Evolutionary conservation across 2,888 invertebrate species (phyloP).

Genomic region (Nymphalis polychloros): DNA sequence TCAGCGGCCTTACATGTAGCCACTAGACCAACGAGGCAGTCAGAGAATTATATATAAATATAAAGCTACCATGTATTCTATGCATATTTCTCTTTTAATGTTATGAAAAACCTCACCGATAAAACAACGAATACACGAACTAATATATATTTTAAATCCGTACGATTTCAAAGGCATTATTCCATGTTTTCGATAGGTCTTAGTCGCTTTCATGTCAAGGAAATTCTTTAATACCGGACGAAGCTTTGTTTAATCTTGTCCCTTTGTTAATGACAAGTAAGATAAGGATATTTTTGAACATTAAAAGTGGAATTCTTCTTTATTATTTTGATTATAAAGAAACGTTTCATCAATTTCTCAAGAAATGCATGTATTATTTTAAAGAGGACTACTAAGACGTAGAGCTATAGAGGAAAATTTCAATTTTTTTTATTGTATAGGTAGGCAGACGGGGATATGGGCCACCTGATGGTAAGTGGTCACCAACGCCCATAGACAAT

Average conservation of each 20-base stretch:
- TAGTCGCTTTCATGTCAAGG: constrained; percentile 52
- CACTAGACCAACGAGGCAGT: no score
- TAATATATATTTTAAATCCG: background rate
- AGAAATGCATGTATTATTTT: no score
- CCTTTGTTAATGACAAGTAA: constrained; percentile 35
- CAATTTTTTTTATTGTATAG: no score
- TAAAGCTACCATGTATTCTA: no score
- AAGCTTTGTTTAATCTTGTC: constrained; percentile 34
- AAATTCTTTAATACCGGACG: constrained; percentile 55
- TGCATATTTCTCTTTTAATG: no score
- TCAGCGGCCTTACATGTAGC: no score
- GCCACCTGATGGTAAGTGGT: no score
- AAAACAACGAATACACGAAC: background rate
- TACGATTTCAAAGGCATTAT: constrained; percentile 56
- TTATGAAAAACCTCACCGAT: background rate
- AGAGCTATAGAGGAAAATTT: no score
- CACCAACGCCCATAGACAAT: no score
- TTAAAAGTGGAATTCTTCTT: constrained; percentile 7
- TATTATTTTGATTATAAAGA: constrained; percentile 4
- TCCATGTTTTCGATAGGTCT: constrained; percentile 59
- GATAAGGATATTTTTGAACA: constrained; percentile 26
- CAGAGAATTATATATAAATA: no score
- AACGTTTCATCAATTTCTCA: background rate
- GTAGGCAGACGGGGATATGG: no score
- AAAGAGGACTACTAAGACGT: no score